Base-by-base conservation (phyloP, 2,888 invertebrate genomes). In the Hirtodrosophila trivittata region DNA sequence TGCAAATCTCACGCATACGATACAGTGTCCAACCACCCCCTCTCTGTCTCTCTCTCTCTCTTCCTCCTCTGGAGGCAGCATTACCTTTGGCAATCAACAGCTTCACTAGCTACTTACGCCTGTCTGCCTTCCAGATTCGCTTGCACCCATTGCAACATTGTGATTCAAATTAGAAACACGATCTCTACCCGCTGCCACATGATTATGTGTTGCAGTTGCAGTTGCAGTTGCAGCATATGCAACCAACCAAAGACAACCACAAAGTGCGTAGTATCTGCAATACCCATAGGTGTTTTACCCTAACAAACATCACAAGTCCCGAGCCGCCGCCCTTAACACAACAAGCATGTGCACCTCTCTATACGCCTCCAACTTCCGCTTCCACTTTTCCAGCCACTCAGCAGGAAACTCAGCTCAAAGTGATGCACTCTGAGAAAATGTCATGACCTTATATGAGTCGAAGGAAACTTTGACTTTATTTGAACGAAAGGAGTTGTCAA, bases 1-100 rank as follows among this genome's bases (percentile, higher is more conserved):
- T 41, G 68, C 57, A 66, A 57, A 62, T 63, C 75, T 59, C 67
- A 80, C 80, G 84, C 80, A 80, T 77, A 28, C 59, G 49, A 62
- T 54, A 28, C 28, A 9, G 28, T 59, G 47, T 59, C 39, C 12
- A 16, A 6, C 7, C 18, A 37, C 12, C 37, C 49, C 57, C 33
- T 35, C 38, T 7, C 12, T 25, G 12, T 10, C 54, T 39, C 16
- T 37, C 52, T 37, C 38, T 32, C 32, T 6, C 41, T 9, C 46
- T 14, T 46, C 3, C 18, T 21, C 18, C 18, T 21, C 18, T 21
- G 18, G 38, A 52, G 59, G 65, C 60, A 55, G 54, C 66, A 66
- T 25, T 26, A 45, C 30, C 28, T 37, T 14, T 14, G 46, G 38
- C 63, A n/a, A n/a, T n/a, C n/a, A n/a, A n/a, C n/a, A 43, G 55